Conservation (phyloP, 2,888 invertebrate species). For the Orgyia antiqua region DNA sequence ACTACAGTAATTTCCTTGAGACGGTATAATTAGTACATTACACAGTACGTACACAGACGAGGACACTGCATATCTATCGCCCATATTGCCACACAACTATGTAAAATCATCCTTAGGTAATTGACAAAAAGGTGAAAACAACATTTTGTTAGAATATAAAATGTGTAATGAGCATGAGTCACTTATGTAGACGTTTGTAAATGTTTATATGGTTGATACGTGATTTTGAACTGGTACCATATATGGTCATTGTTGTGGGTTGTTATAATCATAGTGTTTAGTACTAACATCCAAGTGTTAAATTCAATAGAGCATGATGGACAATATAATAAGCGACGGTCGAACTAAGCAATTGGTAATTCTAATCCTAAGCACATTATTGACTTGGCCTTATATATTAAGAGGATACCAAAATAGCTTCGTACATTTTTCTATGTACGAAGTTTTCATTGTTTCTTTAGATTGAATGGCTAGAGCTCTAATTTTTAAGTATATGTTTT, state of each 20-base stretch:
- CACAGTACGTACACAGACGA: constrained; percentile 22
- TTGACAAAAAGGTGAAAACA: constrained; percentile 32
- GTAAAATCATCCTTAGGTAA: constrained; percentile 16
- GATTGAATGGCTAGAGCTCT: no score
- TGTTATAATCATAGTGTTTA: constrained; percentile 33
- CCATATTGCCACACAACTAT: constrained; percentile 34
- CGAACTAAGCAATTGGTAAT: not conserved
- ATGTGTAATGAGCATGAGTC: constrained; percentile 44
- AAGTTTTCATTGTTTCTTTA: no score
- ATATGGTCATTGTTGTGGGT: constrained; percentile 50
- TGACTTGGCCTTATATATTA: no score
- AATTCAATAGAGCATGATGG: not conserved
- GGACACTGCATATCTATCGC: constrained; percentile 51
- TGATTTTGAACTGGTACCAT: constrained; percentile 45
- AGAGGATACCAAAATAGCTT: no score
- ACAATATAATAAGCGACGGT: not conserved
- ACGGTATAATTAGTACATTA: constrained; percentile 18
- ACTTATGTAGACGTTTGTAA: constrained; percentile 38
- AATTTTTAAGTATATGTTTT: no score
- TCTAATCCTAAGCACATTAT: no score
- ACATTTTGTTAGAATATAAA: constrained; percentile 14
- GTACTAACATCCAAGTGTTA: not conserved
- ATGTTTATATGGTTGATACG: constrained; percentile 42
- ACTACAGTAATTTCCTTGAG: no score
- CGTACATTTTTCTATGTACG: no score